Base-by-base conservation (phyloP, 2,888 invertebrate species). In the Caenorhabditis sinica region DNA sequence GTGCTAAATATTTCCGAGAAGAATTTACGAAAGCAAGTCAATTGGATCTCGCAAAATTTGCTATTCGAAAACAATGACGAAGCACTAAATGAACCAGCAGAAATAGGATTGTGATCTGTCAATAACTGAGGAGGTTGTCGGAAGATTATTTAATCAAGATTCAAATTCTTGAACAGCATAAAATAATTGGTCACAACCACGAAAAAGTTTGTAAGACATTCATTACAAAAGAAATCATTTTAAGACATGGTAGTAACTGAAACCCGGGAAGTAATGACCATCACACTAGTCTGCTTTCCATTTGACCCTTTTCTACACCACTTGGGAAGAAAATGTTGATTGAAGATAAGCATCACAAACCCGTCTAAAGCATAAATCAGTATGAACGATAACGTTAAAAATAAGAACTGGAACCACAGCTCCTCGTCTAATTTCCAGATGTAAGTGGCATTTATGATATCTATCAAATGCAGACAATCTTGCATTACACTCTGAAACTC, bases 331-430 rank as follows among this genome's bases (percentile, higher is more conserved):
- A 71, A 15, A 17, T 79, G 58, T 13, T 36, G 8, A 40, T 71
- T 49, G 45, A 63, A 65, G 5, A 56, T 13, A 13, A 79, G 45
- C 79, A 79, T 79, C 1, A 79, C 71, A 3, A 79, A 51, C 23
- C 82, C 82, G 30, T 82, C 82, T 28, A 76, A 30, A n/a, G 75
- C 58, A 20, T 71, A 69, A 28, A 82, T 82, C 5, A 76, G 13
- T 0, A 76, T 71, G 17, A 82, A 76, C 0, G 75, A 76, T 11
- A 76, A 23, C 4, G 82, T 75, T n/a, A 76, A 36, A 40, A 71
- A 76, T 4, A 71, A 20, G 13, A 58, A 76, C 30, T 82, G 82
- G 43, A 68, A 76, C 82, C 82, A 82, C 0, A 72, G 28, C 20
- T 82, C 75, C 0, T 75, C 58, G 25, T 51, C 65, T 30, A 58